These are phyloP conservation scores for Torymus aiolomorphi DNA, from an alignment of 2,888 invertebrate genomes.

Conservation along the genomic window DNA sequence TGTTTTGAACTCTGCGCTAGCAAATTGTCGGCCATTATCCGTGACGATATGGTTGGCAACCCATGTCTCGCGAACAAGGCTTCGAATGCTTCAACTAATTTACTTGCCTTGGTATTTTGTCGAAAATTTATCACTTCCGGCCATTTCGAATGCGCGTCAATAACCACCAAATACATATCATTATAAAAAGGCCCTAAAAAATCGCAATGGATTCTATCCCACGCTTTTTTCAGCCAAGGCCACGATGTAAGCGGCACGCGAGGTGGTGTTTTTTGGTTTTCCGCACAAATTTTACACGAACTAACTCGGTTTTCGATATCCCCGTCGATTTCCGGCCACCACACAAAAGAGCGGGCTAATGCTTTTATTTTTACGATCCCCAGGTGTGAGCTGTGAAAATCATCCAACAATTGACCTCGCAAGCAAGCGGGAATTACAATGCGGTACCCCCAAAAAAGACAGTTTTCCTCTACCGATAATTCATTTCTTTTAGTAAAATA, in stretches of 20 bases:
- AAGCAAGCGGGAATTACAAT: background rate
- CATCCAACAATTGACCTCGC: background rate
- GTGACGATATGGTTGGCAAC: background rate
- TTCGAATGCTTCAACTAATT: conserved; percentile 24
- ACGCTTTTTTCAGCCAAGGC: conserved; percentile 7
- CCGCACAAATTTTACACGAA: background rate
- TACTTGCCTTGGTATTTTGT: background rate
- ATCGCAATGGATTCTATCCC: too few species aligned
- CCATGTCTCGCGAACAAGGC: conserved; percentile 18
- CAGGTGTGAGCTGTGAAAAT: background rate
- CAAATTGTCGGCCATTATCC: conserved; percentile 15
- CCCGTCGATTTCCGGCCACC: conserved; percentile 4
- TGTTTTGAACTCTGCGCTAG: conserved; percentile 29
- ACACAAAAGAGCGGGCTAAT: background rate
- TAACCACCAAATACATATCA: conserved; percentile 14
- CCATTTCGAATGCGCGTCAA: conserved; percentile 40
- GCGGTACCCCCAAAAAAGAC: conserved; percentile 1
- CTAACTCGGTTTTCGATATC: background rate
- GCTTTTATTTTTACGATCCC: conserved; percentile 10
- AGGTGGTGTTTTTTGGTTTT: background rate
- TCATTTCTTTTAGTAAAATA: background rate
- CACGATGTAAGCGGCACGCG: background rate
- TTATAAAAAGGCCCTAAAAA: too few species aligned
- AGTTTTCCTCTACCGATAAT: background rate
- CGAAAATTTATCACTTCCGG: conserved; percentile 5